Evolutionary conservation across 2,797 vertebrate genomes (phyloP).

Genomic region (Falco concolor): DNA sequence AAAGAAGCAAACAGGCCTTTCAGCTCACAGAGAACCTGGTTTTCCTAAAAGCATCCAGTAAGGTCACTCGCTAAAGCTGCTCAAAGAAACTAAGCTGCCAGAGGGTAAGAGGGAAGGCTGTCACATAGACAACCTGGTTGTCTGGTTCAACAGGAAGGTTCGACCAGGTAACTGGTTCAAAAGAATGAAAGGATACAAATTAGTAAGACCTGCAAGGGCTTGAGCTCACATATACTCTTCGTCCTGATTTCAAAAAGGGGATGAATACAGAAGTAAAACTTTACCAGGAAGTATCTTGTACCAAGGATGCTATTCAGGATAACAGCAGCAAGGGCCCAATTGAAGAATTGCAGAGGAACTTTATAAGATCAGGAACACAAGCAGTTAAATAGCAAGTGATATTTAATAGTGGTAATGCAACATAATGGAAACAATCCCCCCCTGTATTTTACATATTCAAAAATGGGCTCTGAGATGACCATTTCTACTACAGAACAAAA

Average conservation of each 20-base stretch:
- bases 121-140: neutral
- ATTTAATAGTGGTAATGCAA: neutral
- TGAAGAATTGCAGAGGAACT: neutral
- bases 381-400: neutral
- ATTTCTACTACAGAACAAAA: neutral
- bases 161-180: neutral
- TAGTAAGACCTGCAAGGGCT: neutral
- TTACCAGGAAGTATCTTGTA: neutral
- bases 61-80: neutral
- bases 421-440: accelerated
- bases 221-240: neutral
- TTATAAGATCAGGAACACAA: neutral
- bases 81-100: neutral
- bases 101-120: neutral
- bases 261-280: neutral
- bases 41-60: neutral
- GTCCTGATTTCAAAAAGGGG: neutral
- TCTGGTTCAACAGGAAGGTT: too few species aligned
- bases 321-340: neutral
- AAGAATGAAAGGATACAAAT: neutral
- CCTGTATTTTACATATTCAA: neutral
- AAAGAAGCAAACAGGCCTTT: neutral
- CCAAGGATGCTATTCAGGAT: neutral
- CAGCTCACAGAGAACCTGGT: neutral
- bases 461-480: neutral